Conservation (phyloP, 1,140 invertebrate genomes). For the Dinothrombium tinctorium region DNA sequence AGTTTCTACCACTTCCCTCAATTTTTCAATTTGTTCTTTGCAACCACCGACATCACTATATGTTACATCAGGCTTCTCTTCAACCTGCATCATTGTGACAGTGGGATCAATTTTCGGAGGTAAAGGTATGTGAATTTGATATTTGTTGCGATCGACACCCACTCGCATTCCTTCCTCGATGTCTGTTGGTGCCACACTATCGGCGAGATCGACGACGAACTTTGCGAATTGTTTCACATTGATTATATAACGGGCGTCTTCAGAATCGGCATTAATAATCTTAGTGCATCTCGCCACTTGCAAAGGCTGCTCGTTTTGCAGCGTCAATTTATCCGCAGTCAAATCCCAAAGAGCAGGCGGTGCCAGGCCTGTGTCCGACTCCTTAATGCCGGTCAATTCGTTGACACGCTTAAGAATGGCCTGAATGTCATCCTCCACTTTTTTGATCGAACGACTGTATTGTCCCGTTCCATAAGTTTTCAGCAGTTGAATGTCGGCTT, state of each 20-base stretch:
- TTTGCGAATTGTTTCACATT: conserved; percentile 99
- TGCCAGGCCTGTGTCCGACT: conserved; percentile 57
- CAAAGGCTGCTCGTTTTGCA: conserved; percentile 91
- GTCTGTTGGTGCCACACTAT: conserved; percentile 96
- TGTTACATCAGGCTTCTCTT: conserved; percentile 98
- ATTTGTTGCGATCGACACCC: conserved; percentile 93
- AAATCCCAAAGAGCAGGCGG: conserved; percentile 97
- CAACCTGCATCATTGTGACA: conserved; percentile 99
- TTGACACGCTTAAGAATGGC: conserved; percentile 88
- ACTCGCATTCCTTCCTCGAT: conserved; percentile 88
- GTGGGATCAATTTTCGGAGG: conserved; percentile 99
- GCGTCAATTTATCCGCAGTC: conserved; percentile 91
- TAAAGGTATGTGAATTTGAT: conserved; percentile 97
- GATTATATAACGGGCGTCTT: conserved; percentile 97
- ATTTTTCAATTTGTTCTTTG: conserved; percentile 98
- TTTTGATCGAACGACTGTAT: conserved; percentile 85
- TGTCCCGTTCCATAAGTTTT: conserved; percentile 98
- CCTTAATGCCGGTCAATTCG: conserved; percentile 62
- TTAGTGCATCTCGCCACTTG: conserved; percentile 95
- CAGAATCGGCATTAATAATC: conserved; percentile 91
- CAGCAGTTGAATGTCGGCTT: conserved; percentile 86
- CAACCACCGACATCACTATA: conserved; percentile 98
- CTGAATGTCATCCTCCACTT: conserved; percentile 84
- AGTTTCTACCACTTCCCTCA: conserved; percentile 95
- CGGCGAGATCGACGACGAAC: conserved; percentile 96